Percentiles rank a stretch among this genome's conserved stretches.
Evolutionary conservation across 2,113 vertebrate species (phyloP).

Genomic region (Tachuris rubrigastra): DNA sequence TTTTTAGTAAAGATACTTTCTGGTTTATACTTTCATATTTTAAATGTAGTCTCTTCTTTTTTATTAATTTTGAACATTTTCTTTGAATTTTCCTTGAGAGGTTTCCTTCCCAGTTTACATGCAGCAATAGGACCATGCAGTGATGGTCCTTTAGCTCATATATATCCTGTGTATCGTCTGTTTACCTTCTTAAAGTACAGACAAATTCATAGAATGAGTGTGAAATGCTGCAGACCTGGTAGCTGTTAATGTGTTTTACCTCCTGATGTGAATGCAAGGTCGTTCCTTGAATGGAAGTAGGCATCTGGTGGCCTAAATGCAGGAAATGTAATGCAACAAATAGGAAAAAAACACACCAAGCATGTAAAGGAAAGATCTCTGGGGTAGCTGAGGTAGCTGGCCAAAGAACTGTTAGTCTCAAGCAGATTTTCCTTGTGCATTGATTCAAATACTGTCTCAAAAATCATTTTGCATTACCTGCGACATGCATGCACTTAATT

Average conservation of each 20-base stretch:
- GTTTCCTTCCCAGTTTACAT: neutral
- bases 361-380: neutral
- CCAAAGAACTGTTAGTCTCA: neutral
- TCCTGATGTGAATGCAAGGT: neutral
- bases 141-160: neutral
- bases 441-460: neutral
- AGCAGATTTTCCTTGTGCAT: neutral
- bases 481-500: neutral
- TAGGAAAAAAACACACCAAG: neutral
- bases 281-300: no score
- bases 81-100: neutral
- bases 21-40: neutral
- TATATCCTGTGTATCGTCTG: neutral
- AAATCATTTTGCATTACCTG: neutral
- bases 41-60: neutral
- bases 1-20: neutral
- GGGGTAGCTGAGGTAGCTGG: neutral
- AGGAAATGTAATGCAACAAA: neutral
- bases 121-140: neutral
- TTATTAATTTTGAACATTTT: neutral
- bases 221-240: neutral
- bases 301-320: neutral
- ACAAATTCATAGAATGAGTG: neutral
- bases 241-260: neutral
- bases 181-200: neutral